phyloP scores from a whole-genome alignment of 2,113 vertebrate species.

The Parotia lawesii region DNA sequence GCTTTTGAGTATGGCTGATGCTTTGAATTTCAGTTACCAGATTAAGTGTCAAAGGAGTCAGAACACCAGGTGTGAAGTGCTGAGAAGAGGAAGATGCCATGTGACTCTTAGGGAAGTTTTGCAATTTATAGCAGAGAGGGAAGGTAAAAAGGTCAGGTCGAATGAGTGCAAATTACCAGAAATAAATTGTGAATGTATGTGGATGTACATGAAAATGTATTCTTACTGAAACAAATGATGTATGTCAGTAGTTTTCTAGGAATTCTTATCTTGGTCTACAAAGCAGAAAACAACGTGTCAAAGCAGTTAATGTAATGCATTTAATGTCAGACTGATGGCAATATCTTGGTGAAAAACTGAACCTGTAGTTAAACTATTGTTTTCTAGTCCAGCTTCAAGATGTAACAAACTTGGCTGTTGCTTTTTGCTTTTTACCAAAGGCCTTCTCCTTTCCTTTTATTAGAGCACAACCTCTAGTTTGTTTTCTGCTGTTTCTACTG shows the following conservation, averaged over 20 bases:
- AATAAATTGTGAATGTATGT: neutral
- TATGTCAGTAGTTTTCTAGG: neutral
- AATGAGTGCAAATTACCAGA: neutral
- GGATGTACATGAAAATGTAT: neutral
- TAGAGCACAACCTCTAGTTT: neutral
- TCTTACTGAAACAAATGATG: neutral
- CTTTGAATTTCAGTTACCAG: neutral
- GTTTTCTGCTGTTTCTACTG: neutral
- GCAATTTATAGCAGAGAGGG: neutral
- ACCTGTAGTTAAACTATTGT: neutral
- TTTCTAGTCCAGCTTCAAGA: neutral
- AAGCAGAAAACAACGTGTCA: neutral
- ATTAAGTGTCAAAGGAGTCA: neutral
- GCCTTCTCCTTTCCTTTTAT: neutral
- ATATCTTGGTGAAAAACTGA: neutral
- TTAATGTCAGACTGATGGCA: neutral
- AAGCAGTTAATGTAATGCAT: neutral
- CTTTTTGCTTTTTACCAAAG: neutral
- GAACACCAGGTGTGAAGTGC: neutral
- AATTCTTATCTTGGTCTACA: neutral
- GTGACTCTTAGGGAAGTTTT: neutral
- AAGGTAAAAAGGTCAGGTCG: neutral
- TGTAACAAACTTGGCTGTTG: neutral
- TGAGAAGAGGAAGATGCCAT: neutral
- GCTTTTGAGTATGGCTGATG: neutral